Percentiles rank a stretch among this genome's conserved stretches.
phyloP scores from a whole-genome alignment of 2,797 vertebrate genomes.

The Schizopygopsis malacanthus region DNA sequence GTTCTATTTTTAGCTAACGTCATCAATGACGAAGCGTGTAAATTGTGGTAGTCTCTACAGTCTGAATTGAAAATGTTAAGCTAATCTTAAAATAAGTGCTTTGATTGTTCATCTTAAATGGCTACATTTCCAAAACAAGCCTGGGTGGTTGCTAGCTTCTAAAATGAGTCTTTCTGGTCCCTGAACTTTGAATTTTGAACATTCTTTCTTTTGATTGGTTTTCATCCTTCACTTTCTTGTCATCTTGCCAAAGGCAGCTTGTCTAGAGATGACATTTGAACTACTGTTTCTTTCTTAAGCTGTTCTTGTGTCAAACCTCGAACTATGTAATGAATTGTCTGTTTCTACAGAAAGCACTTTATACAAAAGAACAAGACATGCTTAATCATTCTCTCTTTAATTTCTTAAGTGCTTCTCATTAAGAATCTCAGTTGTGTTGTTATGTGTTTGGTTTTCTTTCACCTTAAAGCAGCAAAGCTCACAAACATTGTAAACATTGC shows the following conservation, averaged over 20 bases:
- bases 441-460: slow-evolving; percentile 12
- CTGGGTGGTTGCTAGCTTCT: neutral
- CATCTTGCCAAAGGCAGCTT: slow-evolving; percentile 8
- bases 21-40: neutral
- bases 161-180: neutral
- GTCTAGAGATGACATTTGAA: neutral
- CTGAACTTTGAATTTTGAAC: neutral
- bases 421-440: neutral
- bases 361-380: neutral
- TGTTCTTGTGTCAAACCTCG: neutral
- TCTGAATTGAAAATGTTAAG: neutral
- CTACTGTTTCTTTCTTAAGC: neutral
- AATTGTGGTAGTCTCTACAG: neutral
- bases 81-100: neutral
- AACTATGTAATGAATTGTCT: no score
- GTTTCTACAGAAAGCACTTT: neutral
- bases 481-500: slow-evolving; percentile 24
- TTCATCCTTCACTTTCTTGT: neutral
- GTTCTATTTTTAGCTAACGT: neutral
- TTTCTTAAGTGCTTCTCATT: neutral
- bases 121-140: neutral
- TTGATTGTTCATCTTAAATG: neutral
- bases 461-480: neutral
- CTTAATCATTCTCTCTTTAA: neutral
- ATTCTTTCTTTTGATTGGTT: slow-evolving; percentile 24